Base-by-base conservation (phyloP, 2,888 invertebrate species). In the Pseudoips prasinana region DNA sequence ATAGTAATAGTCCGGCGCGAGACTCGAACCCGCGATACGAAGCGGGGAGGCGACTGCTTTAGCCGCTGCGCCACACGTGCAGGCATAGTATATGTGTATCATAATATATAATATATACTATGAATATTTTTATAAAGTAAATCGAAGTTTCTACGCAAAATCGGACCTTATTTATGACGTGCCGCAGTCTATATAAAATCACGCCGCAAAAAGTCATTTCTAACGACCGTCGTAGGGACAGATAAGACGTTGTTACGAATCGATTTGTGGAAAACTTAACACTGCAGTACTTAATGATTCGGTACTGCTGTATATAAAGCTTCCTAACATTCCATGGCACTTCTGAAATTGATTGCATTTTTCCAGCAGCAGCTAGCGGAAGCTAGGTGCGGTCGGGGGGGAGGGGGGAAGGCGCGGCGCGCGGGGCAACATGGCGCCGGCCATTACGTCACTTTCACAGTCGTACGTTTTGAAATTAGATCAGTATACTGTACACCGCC, bases 371-470 rank as follows among this genome's bases (percentile, higher is more conserved):
- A n/a, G n/a, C 30, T 58, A 49, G 52, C 64, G 67, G 71, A 70
- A 68, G 75, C 69, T 65, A 77, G 79, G 74, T 66, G 73, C 68
- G 75, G 74, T 56, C 56, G 59, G 43, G 43, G 43, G 43, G 62
- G 58, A 61, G 52, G 54, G 55, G 61, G 58, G 33, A 73, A 65
- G 71, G 71, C 54, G 45, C 43, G 49, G 58, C 61, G 53, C 64
- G 60, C 58, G 66, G 55, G 53, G 73, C 79, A 85, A 78, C 37
- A 86, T 86, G 86, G 86, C 85, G 72, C 58, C 73, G 67, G 59
- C 57, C 7, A 65, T 86, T 86, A 86, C 86, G 85, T 86, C 86
- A 86, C 80, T 80, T 80, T 77, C 77, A 73, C 74, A 77, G 80
- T 58, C 77, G 79, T 76, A 73, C 81, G 73, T 73, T 69, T 78